Evolutionary conservation across 1,140 invertebrate species (phyloP).

Genomic region (Euura lappo): DNA sequence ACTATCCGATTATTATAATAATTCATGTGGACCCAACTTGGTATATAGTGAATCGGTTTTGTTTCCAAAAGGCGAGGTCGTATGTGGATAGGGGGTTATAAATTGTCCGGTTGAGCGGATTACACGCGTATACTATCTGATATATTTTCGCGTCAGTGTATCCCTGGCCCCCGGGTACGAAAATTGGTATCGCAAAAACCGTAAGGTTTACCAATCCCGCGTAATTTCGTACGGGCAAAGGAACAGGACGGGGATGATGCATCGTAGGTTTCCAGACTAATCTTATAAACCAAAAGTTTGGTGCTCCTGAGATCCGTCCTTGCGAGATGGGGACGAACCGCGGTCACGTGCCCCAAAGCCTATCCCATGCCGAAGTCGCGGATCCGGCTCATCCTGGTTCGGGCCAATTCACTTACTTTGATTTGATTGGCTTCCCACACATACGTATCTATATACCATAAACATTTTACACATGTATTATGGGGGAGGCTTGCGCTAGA

Average conservation of each 20-base stretch:
- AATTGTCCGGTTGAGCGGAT: too few species aligned
- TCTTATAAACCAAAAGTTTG: conserved; percentile 24
- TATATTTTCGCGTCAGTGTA: too few species aligned
- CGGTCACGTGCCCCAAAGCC: not conserved
- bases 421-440: conserved; percentile 53
- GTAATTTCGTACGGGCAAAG: conserved; percentile 14
- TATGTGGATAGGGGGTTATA: too few species aligned
- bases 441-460: not conserved
- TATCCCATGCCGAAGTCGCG: conserved; percentile 15
- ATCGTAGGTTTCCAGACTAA: conserved; percentile 11
- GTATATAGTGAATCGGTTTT: too few species aligned
- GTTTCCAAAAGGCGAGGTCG: too few species aligned
- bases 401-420: conserved; percentile 58
- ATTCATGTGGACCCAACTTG: not conserved
- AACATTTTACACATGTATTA: not conserved
- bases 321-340: conserved; percentile 5
- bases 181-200: conserved; percentile 29
- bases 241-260: conserved; percentile 12
- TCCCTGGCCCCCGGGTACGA: not conserved
- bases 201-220: conserved; percentile 24
- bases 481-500: too few species aligned
- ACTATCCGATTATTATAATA: not conserved
- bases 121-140: too few species aligned
- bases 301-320: not conserved
- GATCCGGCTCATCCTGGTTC: conserved; percentile 29